Evolutionary conservation across 2,113 vertebrate species (phyloP).

Genomic region (Catharus bicknelli): DNA sequence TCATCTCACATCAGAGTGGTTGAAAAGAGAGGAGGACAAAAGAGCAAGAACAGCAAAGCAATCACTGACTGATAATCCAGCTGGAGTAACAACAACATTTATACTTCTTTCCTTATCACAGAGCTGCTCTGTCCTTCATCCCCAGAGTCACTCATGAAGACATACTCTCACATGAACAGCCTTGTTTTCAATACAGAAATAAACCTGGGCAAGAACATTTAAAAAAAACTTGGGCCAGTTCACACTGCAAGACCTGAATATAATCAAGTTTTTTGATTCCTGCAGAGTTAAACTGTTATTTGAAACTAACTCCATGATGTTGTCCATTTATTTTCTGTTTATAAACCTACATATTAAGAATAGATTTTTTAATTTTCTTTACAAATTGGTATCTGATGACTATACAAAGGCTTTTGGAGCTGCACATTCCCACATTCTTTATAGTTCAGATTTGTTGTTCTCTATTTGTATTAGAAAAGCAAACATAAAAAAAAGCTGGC

Average conservation of each 20-base stretch:
- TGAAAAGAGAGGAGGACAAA: neutral
- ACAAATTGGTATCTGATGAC: neutral
- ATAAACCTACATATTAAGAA: neutral
- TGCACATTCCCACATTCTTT: neutral
- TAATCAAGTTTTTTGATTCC: neutral
- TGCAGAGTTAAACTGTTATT: neutral
- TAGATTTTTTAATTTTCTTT: neutral
- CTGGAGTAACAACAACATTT: neutral
- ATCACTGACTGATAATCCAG: neutral
- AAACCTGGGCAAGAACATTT: neutral
- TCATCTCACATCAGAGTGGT: neutral
- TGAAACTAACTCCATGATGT: neutral
- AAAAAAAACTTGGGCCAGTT: neutral
- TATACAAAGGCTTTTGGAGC: neutral
- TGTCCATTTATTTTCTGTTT: neutral
- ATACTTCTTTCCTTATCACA: neutral
- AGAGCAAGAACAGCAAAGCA: neutral
- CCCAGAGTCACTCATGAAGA: neutral
- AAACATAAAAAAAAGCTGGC: constrained; percentile 15
- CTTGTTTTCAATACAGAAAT: neutral
- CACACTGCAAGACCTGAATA: neutral
- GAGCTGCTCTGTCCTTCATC: neutral
- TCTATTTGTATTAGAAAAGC: constrained; percentile 15
- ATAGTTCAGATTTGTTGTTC: constrained; percentile 1
- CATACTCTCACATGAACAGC: neutral